Percentiles rank a stretch among this genome's conserved stretches.
These are phyloP conservation scores for Anolis apletophallus DNA, from an alignment of 2,797 vertebrate genomes.

Conservation along the genomic window DNA sequence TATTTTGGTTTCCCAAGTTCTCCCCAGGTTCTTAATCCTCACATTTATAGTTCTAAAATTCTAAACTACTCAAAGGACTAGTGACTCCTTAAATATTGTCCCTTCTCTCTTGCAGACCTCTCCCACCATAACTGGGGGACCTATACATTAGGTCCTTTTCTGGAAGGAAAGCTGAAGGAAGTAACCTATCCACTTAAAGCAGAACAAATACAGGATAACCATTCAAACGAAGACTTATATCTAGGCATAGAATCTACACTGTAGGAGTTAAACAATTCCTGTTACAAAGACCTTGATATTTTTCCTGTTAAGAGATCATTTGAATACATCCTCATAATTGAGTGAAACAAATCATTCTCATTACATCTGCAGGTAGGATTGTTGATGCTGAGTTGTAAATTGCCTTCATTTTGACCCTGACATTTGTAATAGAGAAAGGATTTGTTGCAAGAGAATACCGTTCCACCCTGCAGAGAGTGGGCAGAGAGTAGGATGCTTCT, in stretches of 20 bases:
- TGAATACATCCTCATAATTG: not conserved
- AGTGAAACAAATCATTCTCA: not conserved
- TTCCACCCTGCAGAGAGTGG: not conserved
- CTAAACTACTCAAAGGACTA: not conserved
- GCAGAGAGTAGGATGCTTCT: not conserved
- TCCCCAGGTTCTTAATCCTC: not conserved
- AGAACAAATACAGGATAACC: slow-evolving; percentile 4
- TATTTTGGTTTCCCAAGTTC: not conserved
- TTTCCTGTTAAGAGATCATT: not conserved
- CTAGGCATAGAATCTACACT: not conserved
- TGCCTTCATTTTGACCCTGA: rapidly evolving
- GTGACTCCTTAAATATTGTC: not conserved
- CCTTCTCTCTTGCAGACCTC: not conserved
- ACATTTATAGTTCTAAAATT: not conserved
- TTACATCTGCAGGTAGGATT: not conserved
- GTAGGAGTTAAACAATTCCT: not conserved
- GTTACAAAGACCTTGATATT: slow-evolving; percentile 3
- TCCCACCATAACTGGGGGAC: not conserved
- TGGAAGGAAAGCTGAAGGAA: rapidly evolving
- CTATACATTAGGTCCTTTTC: not conserved
- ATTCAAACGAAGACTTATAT: not conserved
- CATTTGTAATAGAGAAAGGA: not conserved
- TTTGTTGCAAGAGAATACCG: slow-evolving; percentile 1
- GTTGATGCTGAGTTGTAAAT: not conserved
- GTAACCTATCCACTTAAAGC: not conserved